Conservation (phyloP, 2,113 vertebrate genomes). For the Thalassarche chlororhynchos region DNA sequence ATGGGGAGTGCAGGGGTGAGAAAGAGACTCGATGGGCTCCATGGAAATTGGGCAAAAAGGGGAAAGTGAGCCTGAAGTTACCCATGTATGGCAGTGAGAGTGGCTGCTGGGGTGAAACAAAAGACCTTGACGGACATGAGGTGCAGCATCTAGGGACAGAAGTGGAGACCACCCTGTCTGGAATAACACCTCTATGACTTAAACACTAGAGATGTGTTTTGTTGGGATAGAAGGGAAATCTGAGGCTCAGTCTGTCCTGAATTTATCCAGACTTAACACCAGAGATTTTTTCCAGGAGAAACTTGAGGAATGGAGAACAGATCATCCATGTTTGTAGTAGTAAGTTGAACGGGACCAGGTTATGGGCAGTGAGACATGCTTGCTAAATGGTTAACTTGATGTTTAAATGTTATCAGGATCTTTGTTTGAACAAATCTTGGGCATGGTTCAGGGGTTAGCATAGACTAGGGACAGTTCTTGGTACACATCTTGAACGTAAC, state of each 20-base stretch:
- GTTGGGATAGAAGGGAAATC: not conserved
- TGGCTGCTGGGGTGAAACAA: not conserved
- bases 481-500: not conserved
- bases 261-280: not conserved
- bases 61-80: not conserved
- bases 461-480: not conserved
- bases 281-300: not conserved
- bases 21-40: not conserved
- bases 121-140: not conserved
- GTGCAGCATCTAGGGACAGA: not conserved
- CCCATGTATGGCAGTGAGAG: not conserved
- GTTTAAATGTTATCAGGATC: not conserved
- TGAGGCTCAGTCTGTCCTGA: not conserved
- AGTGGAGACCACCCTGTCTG: not conserved
- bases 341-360: not conserved
- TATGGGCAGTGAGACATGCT: not conserved
- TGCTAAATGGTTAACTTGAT: not conserved
- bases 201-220: not conserved
- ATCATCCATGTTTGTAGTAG: not conserved
- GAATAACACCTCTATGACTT: not conserved
- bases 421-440: not conserved
- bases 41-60: not conserved
- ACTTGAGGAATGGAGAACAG: not conserved
- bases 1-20: not conserved
- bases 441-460: not conserved